A percentile compares a stretch with the other conserved stretches of the same genome.
Conservation (phyloP, 2,888 invertebrate species). For the Drosophila percnosoma region DNA sequence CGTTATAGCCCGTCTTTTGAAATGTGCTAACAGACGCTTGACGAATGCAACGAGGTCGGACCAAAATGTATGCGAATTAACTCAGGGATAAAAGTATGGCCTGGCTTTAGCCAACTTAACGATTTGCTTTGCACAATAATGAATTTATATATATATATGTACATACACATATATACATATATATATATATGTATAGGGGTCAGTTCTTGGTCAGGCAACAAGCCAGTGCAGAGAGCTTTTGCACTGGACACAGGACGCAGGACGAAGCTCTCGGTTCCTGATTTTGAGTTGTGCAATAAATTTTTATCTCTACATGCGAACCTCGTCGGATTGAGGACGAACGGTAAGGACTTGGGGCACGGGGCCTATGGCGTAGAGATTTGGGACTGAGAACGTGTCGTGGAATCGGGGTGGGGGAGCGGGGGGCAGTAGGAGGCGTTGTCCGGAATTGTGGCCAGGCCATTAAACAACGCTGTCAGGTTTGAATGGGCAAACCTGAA, state of each 20-base stretch:
- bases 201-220: constrained; percentile 19
- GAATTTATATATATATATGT: constrained; percentile 55
- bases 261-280: constrained; percentile 48
- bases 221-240: constrained; percentile 30
- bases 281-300: constrained; percentile 80
- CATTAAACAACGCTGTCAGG: constrained; percentile 79
- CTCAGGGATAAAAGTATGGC: constrained; percentile 36
- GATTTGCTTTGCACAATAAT: constrained; percentile 63
- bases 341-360: not conserved
- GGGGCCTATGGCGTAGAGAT: constrained; percentile 8
- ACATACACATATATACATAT: constrained; percentile 5
- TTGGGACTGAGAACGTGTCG: constrained; percentile 19
- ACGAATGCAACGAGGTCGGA: constrained; percentile 72
- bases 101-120: constrained; percentile 57
- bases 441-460: constrained; percentile 64
- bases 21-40: constrained; percentile 60
- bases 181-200: constrained; percentile 36
- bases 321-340: constrained; percentile 40
- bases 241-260: not conserved
- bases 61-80: constrained; percentile 30
- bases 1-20: constrained; percentile 53
- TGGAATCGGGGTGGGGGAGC: not conserved
- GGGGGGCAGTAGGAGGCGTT: constrained; percentile 28
- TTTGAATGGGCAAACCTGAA: constrained; percentile 75
- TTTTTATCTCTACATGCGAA: constrained; percentile 79